These are phyloP conservation scores for Spongilla lacustris DNA, from an alignment of 37 sponge, comb jelly and placozoan genomes.

Conservation along the genomic window DNA sequence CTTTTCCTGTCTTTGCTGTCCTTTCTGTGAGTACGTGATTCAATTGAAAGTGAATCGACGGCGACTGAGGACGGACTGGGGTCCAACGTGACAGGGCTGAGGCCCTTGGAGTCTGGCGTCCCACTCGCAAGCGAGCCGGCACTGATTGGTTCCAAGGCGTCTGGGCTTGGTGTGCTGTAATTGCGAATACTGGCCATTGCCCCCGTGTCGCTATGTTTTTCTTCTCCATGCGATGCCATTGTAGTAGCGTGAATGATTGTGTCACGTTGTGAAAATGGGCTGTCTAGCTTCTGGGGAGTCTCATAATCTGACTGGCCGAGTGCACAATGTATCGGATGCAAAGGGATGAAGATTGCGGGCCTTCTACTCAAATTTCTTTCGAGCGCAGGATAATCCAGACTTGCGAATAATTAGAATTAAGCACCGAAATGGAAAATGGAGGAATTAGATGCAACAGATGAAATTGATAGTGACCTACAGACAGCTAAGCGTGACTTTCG, in stretches of 20 bases:
- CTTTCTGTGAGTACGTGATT: too few species aligned
- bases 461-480: slow-evolving; percentile 10
- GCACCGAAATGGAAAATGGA: slow-evolving; percentile 6
- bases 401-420: slow-evolving; percentile 18
- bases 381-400: not conserved
- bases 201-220: not conserved
- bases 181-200: slow-evolving; percentile 52
- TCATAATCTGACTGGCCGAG: slow-evolving; percentile 9
- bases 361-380: too few species aligned
- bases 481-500: not conserved
- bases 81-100: not conserved
- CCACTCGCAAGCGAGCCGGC: slow-evolving; percentile 42
- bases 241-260: not conserved
- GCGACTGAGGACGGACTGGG: slow-evolving; percentile 26
- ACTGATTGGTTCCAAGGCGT: slow-evolving; percentile 45
- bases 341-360: not conserved
- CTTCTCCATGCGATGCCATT: not conserved
- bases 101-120: slow-evolving; percentile 30
- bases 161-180: slow-evolving; percentile 47
- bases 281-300: not conserved
- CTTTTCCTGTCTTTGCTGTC: too few species aligned
- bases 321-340: slow-evolving; percentile 19
- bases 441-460: slow-evolving; percentile 8
- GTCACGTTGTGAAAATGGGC: slow-evolving; percentile 12
- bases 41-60: too few species aligned